These are phyloP conservation scores for Eristalis intricaria DNA, from an alignment of 2,888 invertebrate genomes.

Conservation along the genomic window DNA sequence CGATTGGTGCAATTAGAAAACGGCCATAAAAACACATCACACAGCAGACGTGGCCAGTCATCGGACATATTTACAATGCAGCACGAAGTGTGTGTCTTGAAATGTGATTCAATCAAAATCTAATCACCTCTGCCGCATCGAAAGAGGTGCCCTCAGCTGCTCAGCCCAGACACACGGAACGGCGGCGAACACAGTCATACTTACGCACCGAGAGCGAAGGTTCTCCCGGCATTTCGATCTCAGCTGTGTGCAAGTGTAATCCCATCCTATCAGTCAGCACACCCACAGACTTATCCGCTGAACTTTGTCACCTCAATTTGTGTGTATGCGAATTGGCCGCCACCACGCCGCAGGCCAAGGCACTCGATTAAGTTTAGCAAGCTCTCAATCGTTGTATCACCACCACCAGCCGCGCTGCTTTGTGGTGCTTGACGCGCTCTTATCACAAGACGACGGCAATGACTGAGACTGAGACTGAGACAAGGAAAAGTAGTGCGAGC, in stretches of 20 bases:
- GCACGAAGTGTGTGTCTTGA: background rate
- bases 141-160: background rate
- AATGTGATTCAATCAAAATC: conserved; percentile 14
- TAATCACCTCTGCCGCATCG: conserved; percentile 10
- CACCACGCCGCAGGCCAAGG: no score
- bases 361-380: conserved; percentile 18
- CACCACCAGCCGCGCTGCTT: conserved; percentile 24
- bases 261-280: conserved; percentile 18
- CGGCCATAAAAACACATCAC: background rate
- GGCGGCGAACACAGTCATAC: conserved; percentile 4
- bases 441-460: conserved; percentile 20
- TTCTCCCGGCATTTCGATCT: conserved; percentile 3
- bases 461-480: conserved; percentile 48
- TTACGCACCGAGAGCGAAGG: conserved; percentile 26
- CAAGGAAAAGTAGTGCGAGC: conserved; percentile 32
- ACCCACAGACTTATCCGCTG: background rate
- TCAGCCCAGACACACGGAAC: background rate
- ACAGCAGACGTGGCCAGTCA: background rate
- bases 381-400: conserved; percentile 49
- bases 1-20: background rate
- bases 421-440: conserved; percentile 5
- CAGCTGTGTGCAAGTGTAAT: conserved; percentile 5
- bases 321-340: background rate
- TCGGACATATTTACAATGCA: background rate
- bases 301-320: conserved; percentile 11